These are phyloP conservation scores for Drosophila parabipectinata DNA, from an alignment of 1,140 invertebrate species.

Conservation along the genomic window DNA sequence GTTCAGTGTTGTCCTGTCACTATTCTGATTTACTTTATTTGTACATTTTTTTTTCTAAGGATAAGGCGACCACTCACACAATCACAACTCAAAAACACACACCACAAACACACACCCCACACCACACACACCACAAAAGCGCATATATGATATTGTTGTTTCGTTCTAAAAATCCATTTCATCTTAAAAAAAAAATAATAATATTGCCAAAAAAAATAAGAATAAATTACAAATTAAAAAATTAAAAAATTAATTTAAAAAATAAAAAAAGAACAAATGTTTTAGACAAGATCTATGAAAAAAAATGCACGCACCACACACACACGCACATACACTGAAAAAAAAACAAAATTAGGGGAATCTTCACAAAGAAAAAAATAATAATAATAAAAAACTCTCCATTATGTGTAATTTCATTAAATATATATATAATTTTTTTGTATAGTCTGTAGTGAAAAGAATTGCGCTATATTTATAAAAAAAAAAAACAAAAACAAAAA, in stretches of 20 bases:
- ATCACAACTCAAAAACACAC: slow-evolving; percentile 7
- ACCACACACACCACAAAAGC: slow-evolving; percentile 5
- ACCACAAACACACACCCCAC: neutral
- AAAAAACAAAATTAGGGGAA: slow-evolving; percentile 19
- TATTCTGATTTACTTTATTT: slow-evolving; percentile 52
- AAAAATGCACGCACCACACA: slow-evolving; percentile 28
- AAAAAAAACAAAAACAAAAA: no score
- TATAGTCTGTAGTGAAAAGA: slow-evolving; percentile 47
- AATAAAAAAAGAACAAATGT: slow-evolving; percentile 30
- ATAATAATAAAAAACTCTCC: slow-evolving; percentile 38
- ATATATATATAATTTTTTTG: slow-evolving; percentile 44
- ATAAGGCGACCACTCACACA: slow-evolving; percentile 21
- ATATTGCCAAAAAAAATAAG: slow-evolving; percentile 34
- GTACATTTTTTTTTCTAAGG: slow-evolving; percentile 57
- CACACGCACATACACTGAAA: slow-evolving; percentile 23
- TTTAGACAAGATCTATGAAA: slow-evolving; percentile 41
- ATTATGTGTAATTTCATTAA: slow-evolving; percentile 75
- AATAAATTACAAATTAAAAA: neutral
- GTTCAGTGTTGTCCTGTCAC: slow-evolving; percentile 15
- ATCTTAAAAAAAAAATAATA: slow-evolving; percentile 17
- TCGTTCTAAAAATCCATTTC: slow-evolving; percentile 37
- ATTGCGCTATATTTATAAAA: slow-evolving; percentile 58
- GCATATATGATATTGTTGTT: slow-evolving; percentile 50
- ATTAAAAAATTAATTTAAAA: slow-evolving; percentile 1
- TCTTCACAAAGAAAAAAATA: slow-evolving; percentile 9